These are phyloP conservation scores for Melanotaenia maccullochi DNA, from an alignment of 2,797 vertebrate species.

Conservation along the genomic window DNA sequence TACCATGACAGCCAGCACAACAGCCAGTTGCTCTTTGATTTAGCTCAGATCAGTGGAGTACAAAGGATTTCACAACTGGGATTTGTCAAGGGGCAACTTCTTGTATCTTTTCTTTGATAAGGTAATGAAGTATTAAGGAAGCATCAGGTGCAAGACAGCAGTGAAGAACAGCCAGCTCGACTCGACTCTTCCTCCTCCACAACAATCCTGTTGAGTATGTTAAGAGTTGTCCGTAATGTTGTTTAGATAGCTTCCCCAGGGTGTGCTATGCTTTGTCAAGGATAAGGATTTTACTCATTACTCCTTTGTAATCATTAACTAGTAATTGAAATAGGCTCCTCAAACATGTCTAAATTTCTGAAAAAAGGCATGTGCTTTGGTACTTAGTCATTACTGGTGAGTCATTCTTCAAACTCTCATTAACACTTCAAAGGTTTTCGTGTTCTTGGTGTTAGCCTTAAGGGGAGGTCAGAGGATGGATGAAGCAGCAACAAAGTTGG, in stretches of 20 bases:
- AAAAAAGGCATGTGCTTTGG: constrained; percentile 50
- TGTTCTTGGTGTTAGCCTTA: constrained; percentile 24
- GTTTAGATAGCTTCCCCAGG: constrained; percentile 43
- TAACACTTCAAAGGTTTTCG: constrained; percentile 63
- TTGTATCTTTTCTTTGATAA: constrained; percentile 66
- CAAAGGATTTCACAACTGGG: constrained; percentile 62
- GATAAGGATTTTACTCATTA: constrained; percentile 59
- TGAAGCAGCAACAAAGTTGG: constrained; percentile 16
- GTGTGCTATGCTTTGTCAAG: constrained; percentile 31
- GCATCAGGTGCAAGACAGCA: constrained; percentile 20
- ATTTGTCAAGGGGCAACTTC: constrained; percentile 66
- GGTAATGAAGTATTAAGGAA: constrained; percentile 47
- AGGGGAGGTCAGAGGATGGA: constrained; percentile 28
- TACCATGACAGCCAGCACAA: constrained; percentile 24
- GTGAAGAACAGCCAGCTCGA: constrained; percentile 9
- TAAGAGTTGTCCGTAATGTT: constrained; percentile 38
- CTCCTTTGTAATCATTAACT: constrained; percentile 64
- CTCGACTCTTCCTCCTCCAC: background rate
- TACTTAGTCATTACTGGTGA: constrained; percentile 63
- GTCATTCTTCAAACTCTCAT: constrained; percentile 68
- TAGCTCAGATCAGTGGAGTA: constrained; percentile 59
- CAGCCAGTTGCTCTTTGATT: constrained; percentile 62
- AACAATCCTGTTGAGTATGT: constrained; percentile 41
- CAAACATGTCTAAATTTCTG: constrained; percentile 40
- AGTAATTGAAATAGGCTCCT: constrained; percentile 50